Base-by-base conservation (phyloP, 1,140 invertebrate species). In the Drosophila tropicalis region DNA sequence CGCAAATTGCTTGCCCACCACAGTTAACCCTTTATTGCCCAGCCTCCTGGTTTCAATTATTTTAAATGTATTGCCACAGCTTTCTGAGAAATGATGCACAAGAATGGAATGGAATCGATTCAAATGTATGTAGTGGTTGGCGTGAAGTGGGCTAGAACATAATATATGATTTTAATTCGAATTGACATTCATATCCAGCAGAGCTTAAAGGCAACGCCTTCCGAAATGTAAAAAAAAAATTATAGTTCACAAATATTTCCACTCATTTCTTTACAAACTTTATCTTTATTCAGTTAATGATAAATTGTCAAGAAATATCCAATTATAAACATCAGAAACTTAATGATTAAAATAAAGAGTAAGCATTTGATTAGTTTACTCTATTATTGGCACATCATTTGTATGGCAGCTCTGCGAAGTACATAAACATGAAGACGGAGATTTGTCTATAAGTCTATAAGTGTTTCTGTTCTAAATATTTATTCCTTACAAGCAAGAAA, bases 1-100 rank as follows among this genome's bases (percentile, higher is more conserved):
- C 84, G 84, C 77, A 84, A 89, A 81, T 84, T 84, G 77, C 80
- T 87, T 79, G 71, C 62, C 44, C 67, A 57, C 62, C 67, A 57
- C 62, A 61, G 58, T 77, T 72, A 80, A 82, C 84, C 78, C 83
- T 70, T 82, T 58, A 62, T 62, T 15, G 61, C 40, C 6, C 57
- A 71, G 56, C 57, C 71, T 67, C 40, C 60, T 54, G 58, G 22
- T 61, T 72, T 56, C 40, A 86, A 74, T 87, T 74, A 79, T 89
- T 79, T 73, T 7, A 74, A 76, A 75, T 70, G 66, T 63, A 78
- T 70, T 72, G 72, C 40, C 29, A 19, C 47, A 58, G 71, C 39
- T 60, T 51, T 39, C 32, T 1, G 10, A 55, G 39, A 51, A 19
- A 9, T 15, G 15, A 47, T 47, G 44, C 44, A 51, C 15, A 51